These are phyloP conservation scores for Desoria tigrina DNA, from an alignment of 2,888 invertebrate species.

Conservation along the genomic window DNA sequence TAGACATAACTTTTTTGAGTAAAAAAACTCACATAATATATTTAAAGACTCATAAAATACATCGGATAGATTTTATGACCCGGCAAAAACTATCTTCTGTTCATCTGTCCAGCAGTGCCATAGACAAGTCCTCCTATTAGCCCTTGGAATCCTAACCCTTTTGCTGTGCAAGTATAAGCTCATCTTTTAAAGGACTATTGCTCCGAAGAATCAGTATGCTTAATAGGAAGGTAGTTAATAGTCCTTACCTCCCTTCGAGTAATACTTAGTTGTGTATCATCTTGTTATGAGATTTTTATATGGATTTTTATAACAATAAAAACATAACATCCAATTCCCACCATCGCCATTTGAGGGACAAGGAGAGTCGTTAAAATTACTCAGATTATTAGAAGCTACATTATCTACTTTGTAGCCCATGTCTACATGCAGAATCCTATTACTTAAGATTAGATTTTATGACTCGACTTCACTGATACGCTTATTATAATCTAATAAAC, in stretches of 20 bases:
- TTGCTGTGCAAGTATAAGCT: too few species aligned
- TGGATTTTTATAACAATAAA: constrained; percentile 18
- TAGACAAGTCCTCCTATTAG: too few species aligned
- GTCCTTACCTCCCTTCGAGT: background rate
- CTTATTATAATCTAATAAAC: constrained; percentile 28
- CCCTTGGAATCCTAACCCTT: too few species aligned
- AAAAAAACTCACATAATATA: constrained; percentile 6
- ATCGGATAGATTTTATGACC: constrained; percentile 19
- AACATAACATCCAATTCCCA: constrained; percentile 14
- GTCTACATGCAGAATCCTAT: background rate
- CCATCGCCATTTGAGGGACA: background rate
- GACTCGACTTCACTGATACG: constrained; percentile 19
- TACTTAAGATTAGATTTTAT: constrained; percentile 19
- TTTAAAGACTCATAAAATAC: constrained; percentile 26
- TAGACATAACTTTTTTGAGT: too few species aligned
- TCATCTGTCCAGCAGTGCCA: constrained; percentile 10
- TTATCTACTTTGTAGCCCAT: constrained; percentile 2
- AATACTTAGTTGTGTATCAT: background rate
- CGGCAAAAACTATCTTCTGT: constrained; percentile 18
- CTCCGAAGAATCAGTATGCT: too few species aligned
- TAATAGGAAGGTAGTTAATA: too few species aligned
- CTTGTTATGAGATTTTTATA: constrained; percentile 24
- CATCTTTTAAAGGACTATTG: constrained; percentile 9
- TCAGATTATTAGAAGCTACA: constrained; percentile 17
- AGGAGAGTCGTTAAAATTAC: constrained; percentile 16